phyloP scores from a whole-genome alignment of 2,797 vertebrate species.

The Lacerta agilis region DNA sequence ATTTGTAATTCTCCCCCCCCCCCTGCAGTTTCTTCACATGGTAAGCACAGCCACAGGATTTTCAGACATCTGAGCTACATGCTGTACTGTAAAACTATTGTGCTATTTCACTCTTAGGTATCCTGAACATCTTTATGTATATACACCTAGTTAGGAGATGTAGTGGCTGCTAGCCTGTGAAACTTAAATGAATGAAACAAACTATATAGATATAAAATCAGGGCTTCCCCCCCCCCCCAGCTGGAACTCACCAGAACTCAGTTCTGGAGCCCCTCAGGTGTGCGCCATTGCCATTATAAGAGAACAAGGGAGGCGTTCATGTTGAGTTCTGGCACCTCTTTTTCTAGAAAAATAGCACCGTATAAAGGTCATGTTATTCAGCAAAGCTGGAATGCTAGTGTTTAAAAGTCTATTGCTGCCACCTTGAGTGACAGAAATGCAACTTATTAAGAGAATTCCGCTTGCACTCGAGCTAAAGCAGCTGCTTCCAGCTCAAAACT shows the following conservation, averaged over 20 bases:
- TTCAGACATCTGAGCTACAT: background rate
- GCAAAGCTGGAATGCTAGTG: background rate
- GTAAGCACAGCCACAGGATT: background rate
- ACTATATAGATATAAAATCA: background rate
- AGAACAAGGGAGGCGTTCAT: no score
- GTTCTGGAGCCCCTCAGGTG: no score
- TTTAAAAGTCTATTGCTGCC: background rate
- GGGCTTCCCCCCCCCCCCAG: no score
- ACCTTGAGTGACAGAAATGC: background rate
- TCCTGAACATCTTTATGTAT: background rate
- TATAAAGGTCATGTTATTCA: background rate
- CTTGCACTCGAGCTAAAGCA: background rate
- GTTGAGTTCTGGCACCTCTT: no score
- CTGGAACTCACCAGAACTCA: no score
- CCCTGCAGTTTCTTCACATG: constrained; percentile 41
- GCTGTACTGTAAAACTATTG: constrained; percentile 18
- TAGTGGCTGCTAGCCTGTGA: background rate
- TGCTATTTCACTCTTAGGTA: background rate
- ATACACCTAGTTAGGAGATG: background rate
- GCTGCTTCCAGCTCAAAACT: constrained; percentile 33
- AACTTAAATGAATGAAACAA: background rate
- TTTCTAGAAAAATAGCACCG: no score
- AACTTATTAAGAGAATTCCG: background rate
- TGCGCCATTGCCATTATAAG: no score
- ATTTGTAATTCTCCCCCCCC: constrained; percentile 13